phyloP scores from a whole-genome alignment of 1,140 invertebrate species.

The Aphidius gifuensis region DNA sequence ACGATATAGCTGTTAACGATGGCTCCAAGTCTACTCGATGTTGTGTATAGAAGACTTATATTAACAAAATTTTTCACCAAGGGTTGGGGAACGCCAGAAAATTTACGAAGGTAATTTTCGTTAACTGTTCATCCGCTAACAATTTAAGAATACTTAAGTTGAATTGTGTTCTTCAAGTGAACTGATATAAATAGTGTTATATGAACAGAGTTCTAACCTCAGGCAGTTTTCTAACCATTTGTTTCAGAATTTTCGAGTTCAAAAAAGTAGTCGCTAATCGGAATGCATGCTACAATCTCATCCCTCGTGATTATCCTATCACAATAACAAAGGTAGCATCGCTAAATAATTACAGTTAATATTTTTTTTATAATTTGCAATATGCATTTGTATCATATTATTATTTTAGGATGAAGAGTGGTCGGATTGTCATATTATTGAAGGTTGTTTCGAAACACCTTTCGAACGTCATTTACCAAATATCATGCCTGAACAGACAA shows the following conservation, averaged over 20 bases:
- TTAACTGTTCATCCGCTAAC: background rate
- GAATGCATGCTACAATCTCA: constrained; percentile 77
- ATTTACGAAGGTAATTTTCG: constrained; percentile 74
- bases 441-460: constrained; percentile 88
- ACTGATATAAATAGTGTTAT: background rate
- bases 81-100: constrained; percentile 94
- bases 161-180: background rate
- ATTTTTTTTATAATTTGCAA: background rate
- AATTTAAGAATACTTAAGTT: background rate
- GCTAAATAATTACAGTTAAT: background rate
- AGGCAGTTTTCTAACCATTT: constrained; percentile 15
- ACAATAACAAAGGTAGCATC: constrained; percentile 80
- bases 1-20: constrained; percentile 42
- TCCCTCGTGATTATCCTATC: constrained; percentile 81
- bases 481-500: constrained; percentile 79
- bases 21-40: constrained; percentile 78
- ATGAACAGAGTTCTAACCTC: background rate
- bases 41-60: constrained; percentile 84
- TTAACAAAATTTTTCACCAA: constrained; percentile 92
- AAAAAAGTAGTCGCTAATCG: constrained; percentile 82
- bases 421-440: constrained; percentile 72
- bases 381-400: constrained; percentile 1
- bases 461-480: constrained; percentile 79
- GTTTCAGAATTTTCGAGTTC: constrained; percentile 82
- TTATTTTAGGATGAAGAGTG: constrained; percentile 69